Conservation (phyloP, 1,140 invertebrate genomes). For the Matsumurasca onukii region DNA sequence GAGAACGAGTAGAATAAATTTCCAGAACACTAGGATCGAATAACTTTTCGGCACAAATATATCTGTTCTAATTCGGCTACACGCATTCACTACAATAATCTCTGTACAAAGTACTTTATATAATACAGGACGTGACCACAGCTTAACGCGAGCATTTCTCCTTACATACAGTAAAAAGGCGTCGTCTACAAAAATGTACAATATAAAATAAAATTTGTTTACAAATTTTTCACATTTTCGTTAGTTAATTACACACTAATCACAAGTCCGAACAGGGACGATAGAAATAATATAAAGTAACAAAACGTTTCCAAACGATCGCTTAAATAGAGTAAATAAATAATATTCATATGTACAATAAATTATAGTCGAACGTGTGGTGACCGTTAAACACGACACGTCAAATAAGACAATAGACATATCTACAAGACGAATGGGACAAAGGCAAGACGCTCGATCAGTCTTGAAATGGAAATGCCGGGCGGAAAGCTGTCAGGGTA, state of each 20-base stretch:
- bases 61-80: conserved; percentile 2
- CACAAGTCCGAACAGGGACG: conserved; percentile 11
- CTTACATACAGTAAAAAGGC: conserved; percentile 8
- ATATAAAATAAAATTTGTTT: conserved; percentile 25
- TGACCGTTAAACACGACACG: neutral
- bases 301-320: conserved; percentile 13
- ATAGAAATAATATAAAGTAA: conserved; percentile 14
- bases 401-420: neutral
- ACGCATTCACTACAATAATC: conserved; percentile 21
- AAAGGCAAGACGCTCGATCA: conserved; percentile 23
- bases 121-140: conserved; percentile 20
- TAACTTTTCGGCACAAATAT: conserved; percentile 25
- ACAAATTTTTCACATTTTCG: conserved; percentile 12
- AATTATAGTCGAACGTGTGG: conserved; percentile 18
- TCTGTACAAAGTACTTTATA: conserved; percentile 19
- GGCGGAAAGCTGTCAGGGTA: conserved; percentile 19
- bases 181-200: conserved; percentile 19
- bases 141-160: conserved; percentile 24
- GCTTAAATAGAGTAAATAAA: conserved; percentile 27
- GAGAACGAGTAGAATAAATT: conserved; percentile 5
- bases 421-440: conserved; percentile 6
- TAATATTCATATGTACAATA: conserved; percentile 8
- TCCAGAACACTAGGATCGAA: conserved; percentile 20
- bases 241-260: conserved; percentile 22
- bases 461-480: conserved; percentile 20